Percentiles rank a stretch among this genome's conserved stretches.
phyloP scores from a whole-genome alignment of 2,797 vertebrate species.

The Halcyon chelicuti region DNA sequence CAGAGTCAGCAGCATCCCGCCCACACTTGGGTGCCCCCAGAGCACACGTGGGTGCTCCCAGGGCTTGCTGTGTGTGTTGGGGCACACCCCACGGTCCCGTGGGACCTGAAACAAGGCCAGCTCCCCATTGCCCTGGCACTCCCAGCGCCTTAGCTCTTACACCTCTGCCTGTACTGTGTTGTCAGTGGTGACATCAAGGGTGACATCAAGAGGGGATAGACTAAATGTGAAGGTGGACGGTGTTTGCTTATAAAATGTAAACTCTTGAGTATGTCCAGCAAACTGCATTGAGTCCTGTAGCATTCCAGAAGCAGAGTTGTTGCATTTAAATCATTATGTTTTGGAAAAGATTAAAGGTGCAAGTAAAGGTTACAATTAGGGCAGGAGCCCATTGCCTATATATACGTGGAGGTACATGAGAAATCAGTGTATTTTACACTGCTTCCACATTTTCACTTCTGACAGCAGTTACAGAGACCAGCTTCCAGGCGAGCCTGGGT shows the following conservation, averaged over 20 bases:
- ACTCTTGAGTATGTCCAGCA: neutral
- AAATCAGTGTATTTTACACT: neutral
- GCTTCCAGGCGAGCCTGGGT: neutral
- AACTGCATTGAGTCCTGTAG: neutral
- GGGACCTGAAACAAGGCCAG: neutral
- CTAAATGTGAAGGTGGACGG: neutral
- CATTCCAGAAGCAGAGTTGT: neutral
- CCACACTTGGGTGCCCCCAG: accelerated
- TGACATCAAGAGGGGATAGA: neutral
- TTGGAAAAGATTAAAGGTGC: neutral
- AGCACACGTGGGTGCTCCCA: neutral
- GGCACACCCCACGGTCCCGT: accelerated
- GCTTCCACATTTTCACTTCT: neutral
- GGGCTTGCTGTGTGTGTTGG: accelerated
- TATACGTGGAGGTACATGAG: neutral
- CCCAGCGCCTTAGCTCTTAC: accelerated
- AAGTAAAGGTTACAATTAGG: neutral
- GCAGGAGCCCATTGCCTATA: neutral
- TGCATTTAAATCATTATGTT: neutral
- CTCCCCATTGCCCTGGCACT: neutral
- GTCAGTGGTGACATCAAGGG: neutral
- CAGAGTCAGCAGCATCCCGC: neutral
- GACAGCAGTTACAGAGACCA: neutral
- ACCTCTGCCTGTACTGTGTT: neutral
- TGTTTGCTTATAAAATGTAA: neutral